Percentiles rank a stretch among this genome's conserved stretches.
phyloP scores from a whole-genome alignment of 2,113 vertebrate genomes.

The Promerops cafer region DNA sequence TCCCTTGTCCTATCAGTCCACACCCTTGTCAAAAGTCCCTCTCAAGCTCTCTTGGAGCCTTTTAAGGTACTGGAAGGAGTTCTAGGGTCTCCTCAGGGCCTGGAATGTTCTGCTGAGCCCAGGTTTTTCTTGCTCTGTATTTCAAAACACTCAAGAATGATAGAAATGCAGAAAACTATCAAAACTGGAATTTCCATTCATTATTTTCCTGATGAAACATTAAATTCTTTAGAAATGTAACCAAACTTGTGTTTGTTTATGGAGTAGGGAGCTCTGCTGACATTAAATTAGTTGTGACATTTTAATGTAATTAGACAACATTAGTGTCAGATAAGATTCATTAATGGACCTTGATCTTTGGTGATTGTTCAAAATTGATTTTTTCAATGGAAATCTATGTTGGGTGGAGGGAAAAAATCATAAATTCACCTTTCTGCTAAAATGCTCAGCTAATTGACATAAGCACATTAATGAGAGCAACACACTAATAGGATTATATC shows the following conservation, averaged over 20 bases:
- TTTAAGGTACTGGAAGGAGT: not conserved
- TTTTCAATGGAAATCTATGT: conserved; percentile 46
- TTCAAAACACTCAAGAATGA: not conserved
- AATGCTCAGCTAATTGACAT: conserved; percentile 68
- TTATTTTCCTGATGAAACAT: not conserved
- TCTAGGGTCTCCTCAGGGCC: not conserved
- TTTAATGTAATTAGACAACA: conserved; percentile 68
- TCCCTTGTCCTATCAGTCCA: not conserved
- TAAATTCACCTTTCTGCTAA: conserved; percentile 65
- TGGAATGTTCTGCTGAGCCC: not conserved
- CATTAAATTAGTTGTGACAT: conserved; percentile 67
- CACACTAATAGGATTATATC: conserved; percentile 62
- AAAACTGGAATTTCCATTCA: not conserved
- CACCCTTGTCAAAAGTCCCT: not conserved
- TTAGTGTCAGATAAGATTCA: conserved; percentile 66
- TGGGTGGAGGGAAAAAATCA: conserved; percentile 3
- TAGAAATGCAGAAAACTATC: not conserved
- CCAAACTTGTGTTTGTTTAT: conserved; percentile 35
- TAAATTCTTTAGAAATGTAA: conserved; percentile 3
- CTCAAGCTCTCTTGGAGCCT: not conserved
- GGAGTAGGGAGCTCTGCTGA: conserved; percentile 20
- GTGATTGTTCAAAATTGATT: conserved; percentile 49
- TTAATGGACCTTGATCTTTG: conserved; percentile 62
- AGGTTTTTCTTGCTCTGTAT: not conserved
- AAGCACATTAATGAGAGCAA: conserved; percentile 67